Evolutionary conservation across 2,113 vertebrate genomes (phyloP).

Genomic region (Oostethus manadensis): DNA sequence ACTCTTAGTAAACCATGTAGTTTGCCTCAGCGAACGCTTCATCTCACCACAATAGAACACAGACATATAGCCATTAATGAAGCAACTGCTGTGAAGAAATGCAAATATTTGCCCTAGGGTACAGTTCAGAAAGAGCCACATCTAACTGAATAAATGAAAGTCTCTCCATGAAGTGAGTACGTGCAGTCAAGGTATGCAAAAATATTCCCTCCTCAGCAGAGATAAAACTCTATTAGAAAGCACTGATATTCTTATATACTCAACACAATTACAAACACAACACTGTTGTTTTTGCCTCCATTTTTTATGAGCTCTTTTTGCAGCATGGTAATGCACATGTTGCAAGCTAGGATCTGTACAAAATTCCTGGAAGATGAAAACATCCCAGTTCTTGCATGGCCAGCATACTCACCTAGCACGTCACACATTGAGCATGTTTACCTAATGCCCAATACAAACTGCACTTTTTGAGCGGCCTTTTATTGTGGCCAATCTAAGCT

Average conservation of each 20-base stretch:
- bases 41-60: conserved; percentile 11
- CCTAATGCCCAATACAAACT: too few relatives aligned
- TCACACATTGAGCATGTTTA: too few relatives aligned
- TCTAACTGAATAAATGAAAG: conserved; percentile 12
- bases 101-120: conserved; percentile 49
- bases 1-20: conserved; percentile 29
- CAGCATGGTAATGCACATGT: too few relatives aligned
- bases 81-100: conserved; percentile 40
- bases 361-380: too few relatives aligned
- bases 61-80: conserved; percentile 31
- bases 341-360: too few relatives aligned
- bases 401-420: too few relatives aligned
- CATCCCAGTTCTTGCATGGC: too few relatives aligned
- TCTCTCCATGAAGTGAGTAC: conserved; percentile 13
- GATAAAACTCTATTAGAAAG: background rate
- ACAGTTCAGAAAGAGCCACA: conserved; percentile 17
- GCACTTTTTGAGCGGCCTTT: too few relatives aligned
- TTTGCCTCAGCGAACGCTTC: conserved; percentile 19
- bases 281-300: too few relatives aligned
- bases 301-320: too few relatives aligned
- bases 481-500: too few relatives aligned
- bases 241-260: background rate
- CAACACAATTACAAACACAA: too few relatives aligned
- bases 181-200: conserved; percentile 18
- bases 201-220: background rate